Percentiles rank a stretch among this genome's conserved stretches.
Conservation (phyloP, 2,113 vertebrate genomes). For the Zosterops lateralis region DNA sequence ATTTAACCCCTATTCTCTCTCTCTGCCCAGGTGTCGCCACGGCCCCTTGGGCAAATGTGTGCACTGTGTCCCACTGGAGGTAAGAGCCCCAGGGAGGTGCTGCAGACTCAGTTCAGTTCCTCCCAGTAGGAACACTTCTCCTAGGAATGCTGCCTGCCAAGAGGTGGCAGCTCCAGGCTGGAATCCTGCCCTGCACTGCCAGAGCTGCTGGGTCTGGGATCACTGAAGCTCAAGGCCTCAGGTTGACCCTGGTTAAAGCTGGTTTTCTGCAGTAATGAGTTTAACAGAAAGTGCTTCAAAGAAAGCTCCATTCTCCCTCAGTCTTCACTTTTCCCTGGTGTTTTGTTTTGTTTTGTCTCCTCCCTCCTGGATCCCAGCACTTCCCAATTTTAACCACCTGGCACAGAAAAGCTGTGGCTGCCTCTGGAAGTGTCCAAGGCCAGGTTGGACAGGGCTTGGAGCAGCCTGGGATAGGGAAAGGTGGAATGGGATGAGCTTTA, state of each 20-base stretch:
- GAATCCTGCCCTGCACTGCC: neutral
- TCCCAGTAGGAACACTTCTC: neutral
- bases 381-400: neutral
- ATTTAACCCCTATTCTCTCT: neutral
- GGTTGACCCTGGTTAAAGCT: neutral
- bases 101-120: neutral
- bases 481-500: neutral
- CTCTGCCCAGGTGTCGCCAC: conserved; percentile 87
- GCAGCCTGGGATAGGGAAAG: accelerated
- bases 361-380: neutral
- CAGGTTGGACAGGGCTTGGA: neutral
- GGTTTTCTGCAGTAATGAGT: neutral
- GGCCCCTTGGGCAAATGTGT: conserved; percentile 94
- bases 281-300: neutral
- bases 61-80: conserved; percentile 96
- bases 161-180: neutral
- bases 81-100: conserved; percentile 58
- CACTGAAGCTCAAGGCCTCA: neutral
- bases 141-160: neutral
- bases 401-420: neutral
- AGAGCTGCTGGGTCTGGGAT: neutral
- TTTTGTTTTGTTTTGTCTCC: neutral
- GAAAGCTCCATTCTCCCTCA: neutral
- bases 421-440: neutral
- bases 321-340: neutral